Evolutionary conservation across 2,888 invertebrate genomes (phyloP), one percentile per base, ranked within the genome.

Genomic region (Chloroclystis v-ata): DNA sequence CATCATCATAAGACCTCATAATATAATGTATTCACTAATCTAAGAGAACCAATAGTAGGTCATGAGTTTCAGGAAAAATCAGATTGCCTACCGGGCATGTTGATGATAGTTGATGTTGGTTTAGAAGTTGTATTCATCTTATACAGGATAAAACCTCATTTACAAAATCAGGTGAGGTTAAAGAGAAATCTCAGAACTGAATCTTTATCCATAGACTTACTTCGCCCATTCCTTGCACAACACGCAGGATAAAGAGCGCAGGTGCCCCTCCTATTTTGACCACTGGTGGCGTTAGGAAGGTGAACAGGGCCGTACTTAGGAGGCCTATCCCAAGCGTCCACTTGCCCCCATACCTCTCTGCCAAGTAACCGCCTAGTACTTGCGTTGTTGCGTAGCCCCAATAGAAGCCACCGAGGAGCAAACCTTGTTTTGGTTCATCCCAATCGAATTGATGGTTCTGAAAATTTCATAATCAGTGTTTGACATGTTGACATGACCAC

Each of bases 321-420:
- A 97, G 91, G 8, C 96, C 96, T 33, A 94, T 66, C 0, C 94
- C 94, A 11, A 96, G 83, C 0, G 94, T 91, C 89, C 94, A 93
- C 80, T 96, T 96, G 6, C 95, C 96, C 12, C 97, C 96, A 54
- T 93, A 94, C 61, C 89, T 92, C 60, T 95, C 95, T 0, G 96
- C 93, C 42, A 96, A 72, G 56, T 94, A 90, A 28, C 95, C 96
- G 12, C 95, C 96, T 0, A 95, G 96, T 3, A 96, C 82, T 72
- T 96, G 96, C 0, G 95, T 95, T 0, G 95, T 73, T 5, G 95
- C 91, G 71, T 96, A 96, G 0, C 96, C 95, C 84, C 94, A 95
- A 79, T 94, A 96, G 70, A 96, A 96, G 0, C 94, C 92, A 32
- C 94, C 92, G 1, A 96, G 81, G 35, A 95, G 93, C 3, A 94